Percentiles rank a stretch among this genome's conserved stretches.
Evolutionary conservation across 1,140 invertebrate genomes (phyloP).

Genomic region (Brachionus plicatilis): DNA sequence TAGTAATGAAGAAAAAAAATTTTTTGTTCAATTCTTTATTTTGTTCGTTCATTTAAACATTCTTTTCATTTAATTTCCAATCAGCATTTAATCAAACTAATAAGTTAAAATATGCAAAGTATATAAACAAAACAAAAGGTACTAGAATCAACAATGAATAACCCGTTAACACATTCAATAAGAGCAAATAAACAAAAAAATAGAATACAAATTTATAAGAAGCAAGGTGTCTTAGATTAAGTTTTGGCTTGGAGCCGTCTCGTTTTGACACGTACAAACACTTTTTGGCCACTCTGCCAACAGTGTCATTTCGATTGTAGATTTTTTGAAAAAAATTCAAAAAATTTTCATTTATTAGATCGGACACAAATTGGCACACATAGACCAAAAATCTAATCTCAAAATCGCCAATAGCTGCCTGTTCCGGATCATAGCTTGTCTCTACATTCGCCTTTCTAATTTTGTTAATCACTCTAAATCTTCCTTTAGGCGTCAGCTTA

Average conservation of each 20-base stretch:
- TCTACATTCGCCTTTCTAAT: neutral
- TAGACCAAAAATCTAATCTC: conserved; percentile 20
- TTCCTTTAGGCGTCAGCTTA: neutral
- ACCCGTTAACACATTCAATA: neutral
- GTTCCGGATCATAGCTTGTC: neutral
- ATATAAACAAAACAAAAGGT: neutral
- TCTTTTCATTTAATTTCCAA: neutral
- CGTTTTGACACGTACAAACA: neutral
- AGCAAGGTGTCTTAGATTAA: neutral
- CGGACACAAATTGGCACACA: neutral
- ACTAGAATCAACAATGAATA: neutral
- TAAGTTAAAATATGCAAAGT: conserved; percentile 22
- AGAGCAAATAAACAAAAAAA: conserved; percentile 29
- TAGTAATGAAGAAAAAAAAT: too few species aligned
- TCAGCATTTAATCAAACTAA: conserved; percentile 20
- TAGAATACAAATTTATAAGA: conserved; percentile 38
- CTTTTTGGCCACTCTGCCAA: neutral
- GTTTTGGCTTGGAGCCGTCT: neutral
- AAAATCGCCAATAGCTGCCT: neutral
- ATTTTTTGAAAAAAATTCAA: neutral
- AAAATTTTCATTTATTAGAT: conserved; percentile 17
- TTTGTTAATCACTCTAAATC: neutral
- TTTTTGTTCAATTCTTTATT: too few species aligned
- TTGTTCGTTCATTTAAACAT: too few species aligned
- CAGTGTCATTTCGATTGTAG: neutral